Conservation (phyloP, 1,140 invertebrate genomes). For the Rhizoglyphus robini region DNA sequence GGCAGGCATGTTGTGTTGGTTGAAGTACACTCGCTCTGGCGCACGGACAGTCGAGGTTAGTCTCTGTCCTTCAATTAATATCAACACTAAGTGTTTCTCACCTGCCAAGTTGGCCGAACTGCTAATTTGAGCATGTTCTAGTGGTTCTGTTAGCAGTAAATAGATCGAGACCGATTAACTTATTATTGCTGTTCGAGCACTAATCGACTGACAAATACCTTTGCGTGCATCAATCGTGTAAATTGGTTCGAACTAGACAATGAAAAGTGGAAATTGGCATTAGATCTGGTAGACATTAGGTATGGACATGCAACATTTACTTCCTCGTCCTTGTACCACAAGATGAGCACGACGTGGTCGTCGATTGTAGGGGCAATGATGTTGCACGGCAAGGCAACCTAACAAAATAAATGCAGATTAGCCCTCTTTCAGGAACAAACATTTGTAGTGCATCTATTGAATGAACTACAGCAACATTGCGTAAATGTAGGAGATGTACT, state of each 20-base stretch:
- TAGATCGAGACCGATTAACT: background rate
- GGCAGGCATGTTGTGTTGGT: constrained; percentile 35
- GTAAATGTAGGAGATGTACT: background rate
- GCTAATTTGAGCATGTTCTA: constrained; percentile 1
- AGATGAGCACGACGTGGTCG: constrained; percentile 73
- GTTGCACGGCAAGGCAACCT: constrained; percentile 66
- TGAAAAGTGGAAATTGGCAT: constrained; percentile 1
- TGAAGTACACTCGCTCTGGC: constrained; percentile 28
- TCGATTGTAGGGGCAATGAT: constrained; percentile 55
- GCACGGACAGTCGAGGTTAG: background rate
- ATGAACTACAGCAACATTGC: background rate
- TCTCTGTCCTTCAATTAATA: background rate
- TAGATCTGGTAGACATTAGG: too few species aligned
- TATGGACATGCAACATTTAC: too few species aligned
- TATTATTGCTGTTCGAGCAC: background rate
- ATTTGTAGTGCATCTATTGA: background rate
- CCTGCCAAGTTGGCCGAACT: background rate
- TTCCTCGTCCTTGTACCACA: constrained; percentile 72
- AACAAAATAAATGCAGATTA: background rate
- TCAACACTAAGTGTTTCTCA: background rate
- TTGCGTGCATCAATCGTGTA: constrained; percentile 29
- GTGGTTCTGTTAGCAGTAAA: background rate
- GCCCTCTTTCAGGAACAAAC: too few species aligned
- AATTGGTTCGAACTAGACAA: constrained; percentile 27
- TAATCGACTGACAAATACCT: constrained; percentile 18